Evolutionary conservation across 2,797 vertebrate species (phyloP).

Genomic region (Amblyraja radiata): DNA sequence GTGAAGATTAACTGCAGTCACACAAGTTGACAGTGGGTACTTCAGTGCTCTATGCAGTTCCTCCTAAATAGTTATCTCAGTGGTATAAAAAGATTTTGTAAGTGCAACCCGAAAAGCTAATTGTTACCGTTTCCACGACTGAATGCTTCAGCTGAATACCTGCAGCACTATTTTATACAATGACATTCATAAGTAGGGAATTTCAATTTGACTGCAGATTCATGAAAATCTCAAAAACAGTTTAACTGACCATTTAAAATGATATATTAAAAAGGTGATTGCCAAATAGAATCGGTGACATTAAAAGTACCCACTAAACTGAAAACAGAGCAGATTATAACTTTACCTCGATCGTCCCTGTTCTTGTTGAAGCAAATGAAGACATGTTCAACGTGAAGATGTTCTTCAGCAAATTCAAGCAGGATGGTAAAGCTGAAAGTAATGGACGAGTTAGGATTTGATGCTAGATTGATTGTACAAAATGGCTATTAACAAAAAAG

Average conservation of each 20-base stretch:
- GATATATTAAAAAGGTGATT: too few relatives aligned
- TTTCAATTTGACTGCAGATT: background rate
- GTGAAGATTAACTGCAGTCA: too few relatives aligned
- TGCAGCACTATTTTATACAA: too few relatives aligned
- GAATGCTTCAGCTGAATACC: too few relatives aligned
- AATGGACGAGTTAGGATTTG: background rate
- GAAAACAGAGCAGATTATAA: background rate
- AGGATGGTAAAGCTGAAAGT: conserved; percentile 77
- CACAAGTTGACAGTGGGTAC: too few relatives aligned
- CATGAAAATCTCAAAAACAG: background rate
- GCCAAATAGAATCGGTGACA: background rate
- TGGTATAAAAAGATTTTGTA: background rate
- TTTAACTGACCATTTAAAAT: background rate
- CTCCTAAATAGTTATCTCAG: too few relatives aligned
- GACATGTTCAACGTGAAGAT: conserved; percentile 79
- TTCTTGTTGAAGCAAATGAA: conserved; percentile 96
- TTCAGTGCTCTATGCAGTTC: too few relatives aligned
- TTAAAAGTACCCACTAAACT: background rate
- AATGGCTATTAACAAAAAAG: background rate
- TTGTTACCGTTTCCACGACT: too few relatives aligned
- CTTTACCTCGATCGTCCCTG: conserved; percentile 85
- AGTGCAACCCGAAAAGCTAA: background rate
- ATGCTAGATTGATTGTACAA: background rate
- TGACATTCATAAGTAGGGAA: too few relatives aligned
- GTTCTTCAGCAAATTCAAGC: conserved; percentile 90